phyloP scores from a whole-genome alignment of 2,113 vertebrate genomes.

The Cynocephalus volans region DNA sequence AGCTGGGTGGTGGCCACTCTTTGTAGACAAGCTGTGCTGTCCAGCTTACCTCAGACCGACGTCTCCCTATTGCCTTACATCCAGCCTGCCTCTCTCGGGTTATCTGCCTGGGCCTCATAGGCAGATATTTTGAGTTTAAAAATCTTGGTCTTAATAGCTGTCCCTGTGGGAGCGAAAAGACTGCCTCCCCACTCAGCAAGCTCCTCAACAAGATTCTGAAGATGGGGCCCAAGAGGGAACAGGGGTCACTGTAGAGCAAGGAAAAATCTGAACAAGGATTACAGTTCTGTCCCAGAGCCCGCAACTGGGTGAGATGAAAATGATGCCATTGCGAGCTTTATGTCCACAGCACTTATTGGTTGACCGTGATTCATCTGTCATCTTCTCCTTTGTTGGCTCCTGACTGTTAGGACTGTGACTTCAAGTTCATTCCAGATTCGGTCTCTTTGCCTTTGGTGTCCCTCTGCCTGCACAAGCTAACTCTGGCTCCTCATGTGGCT shows the following conservation, averaged over 20 bases:
- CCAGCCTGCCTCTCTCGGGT: neutral
- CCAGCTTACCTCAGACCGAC: no score
- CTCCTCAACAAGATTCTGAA: neutral
- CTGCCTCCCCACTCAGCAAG: neutral
- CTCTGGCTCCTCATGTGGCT: neutral
- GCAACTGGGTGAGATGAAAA: neutral
- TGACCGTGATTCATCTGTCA: neutral
- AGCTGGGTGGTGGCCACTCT: neutral
- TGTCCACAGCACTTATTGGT: neutral
- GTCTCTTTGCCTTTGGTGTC: neutral
- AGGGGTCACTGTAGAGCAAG: no score
- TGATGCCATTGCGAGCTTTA: neutral
- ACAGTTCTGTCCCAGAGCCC: neutral
- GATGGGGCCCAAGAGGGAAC: neutral
- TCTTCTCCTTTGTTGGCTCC: neutral
- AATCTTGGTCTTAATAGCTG: neutral
- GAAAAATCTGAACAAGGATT: neutral
- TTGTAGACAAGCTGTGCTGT: neutral
- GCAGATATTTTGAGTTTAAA: neutral
- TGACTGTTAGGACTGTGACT: neutral
- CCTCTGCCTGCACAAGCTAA: neutral
- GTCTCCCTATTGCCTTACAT: neutral
- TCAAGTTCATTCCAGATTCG: neutral
- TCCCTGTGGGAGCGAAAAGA: neutral
- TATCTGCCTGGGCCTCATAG: no score